phyloP scores from a whole-genome alignment of 2,113 vertebrate species.

The Oxyura jamaicensis region DNA sequence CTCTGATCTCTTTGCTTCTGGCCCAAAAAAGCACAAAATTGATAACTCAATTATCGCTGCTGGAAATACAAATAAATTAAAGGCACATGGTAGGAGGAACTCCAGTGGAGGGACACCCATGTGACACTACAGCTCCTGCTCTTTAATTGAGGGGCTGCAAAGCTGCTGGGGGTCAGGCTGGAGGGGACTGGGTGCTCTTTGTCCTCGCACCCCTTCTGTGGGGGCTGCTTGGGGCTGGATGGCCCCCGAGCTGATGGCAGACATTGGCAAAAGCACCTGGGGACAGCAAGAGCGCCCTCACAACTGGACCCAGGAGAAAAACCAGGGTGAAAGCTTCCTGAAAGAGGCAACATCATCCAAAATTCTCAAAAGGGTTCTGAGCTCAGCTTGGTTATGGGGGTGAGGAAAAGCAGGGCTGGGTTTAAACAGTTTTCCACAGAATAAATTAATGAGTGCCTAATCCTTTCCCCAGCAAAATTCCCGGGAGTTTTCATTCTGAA shows the following conservation, averaged over 20 bases:
- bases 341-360: neutral
- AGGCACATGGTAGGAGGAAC: conserved; percentile 27
- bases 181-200: neutral
- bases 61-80: conserved; percentile 71
- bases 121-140: neutral
- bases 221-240: neutral
- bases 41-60: conserved; percentile 66
- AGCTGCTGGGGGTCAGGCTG: neutral
- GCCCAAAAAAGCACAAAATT: conserved; percentile 61
- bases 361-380: neutral
- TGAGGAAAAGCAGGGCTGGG: neutral
- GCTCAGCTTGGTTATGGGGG: neutral
- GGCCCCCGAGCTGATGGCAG: neutral
- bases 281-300: neutral
- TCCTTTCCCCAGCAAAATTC: neutral
- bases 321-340: neutral
- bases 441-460: neutral
- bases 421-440: neutral
- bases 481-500: neutral
- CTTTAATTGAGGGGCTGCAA: neutral
- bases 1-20: conserved; percentile 59
- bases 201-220: accelerated
- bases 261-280: neutral
- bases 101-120: neutral
- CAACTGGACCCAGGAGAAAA: neutral